A percentile compares a stretch with the other conserved stretches of the same genome.
phyloP scores from a whole-genome alignment of 2,888 invertebrate species.

The Poecilus cupreus region DNA sequence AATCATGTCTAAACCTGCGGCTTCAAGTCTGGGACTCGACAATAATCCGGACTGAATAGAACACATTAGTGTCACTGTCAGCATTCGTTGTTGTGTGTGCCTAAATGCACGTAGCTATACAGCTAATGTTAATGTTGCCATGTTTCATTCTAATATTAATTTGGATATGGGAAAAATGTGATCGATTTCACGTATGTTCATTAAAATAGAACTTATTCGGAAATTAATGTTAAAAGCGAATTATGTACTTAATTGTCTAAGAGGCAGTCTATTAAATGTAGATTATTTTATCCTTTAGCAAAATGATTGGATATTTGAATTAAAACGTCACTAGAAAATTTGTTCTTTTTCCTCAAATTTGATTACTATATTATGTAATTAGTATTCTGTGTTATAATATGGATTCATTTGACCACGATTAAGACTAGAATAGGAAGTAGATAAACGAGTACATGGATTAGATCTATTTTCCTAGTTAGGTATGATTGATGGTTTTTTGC shows the following conservation, averaged over 20 bases:
- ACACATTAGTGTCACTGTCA: not conserved
- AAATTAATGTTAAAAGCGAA: not conserved
- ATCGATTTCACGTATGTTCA: constrained; percentile 8
- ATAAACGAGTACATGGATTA: too few species aligned
- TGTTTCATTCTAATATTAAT: not conserved
- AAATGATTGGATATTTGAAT: not conserved
- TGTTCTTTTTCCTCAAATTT: not conserved
- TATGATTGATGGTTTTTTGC: too few species aligned
- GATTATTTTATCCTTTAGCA: constrained; percentile 38
- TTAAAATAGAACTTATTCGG: not conserved
- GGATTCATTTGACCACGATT: too few species aligned
- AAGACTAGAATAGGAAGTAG: too few species aligned
- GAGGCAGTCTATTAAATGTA: constrained; percentile 20
- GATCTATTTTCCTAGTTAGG: too few species aligned
- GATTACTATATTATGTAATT: too few species aligned
- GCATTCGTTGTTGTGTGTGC: not conserved
- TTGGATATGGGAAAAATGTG: not conserved
- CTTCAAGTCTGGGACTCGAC: not conserved
- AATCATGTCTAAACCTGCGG: constrained; percentile 12
- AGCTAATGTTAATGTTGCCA: not conserved
- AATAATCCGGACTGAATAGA: not conserved
- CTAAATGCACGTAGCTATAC: constrained; percentile 1
- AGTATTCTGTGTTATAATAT: too few species aligned
- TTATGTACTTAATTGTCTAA: not conserved
- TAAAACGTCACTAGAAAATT: not conserved